Base-by-base conservation (phyloP, 2,888 invertebrate genomes). In the Diarsia rubi region DNA sequence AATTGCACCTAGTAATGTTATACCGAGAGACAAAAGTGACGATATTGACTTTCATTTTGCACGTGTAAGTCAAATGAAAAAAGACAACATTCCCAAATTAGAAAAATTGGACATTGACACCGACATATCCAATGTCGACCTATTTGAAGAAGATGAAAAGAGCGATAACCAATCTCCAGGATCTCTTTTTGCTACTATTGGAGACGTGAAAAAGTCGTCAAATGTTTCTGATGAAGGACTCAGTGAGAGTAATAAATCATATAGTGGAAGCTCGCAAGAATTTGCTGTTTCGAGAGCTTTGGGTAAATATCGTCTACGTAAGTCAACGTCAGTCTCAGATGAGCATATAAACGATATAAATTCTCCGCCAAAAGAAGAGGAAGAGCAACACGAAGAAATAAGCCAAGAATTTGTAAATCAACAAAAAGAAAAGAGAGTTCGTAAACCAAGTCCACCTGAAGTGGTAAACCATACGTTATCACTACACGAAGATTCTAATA, bases 211-310 rank as follows among this genome's bases (percentile, higher is more conserved):
- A 94, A 97, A 97, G 85, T 97, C 97, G 63, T 96, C 97, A 0
- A 96, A 95, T 44, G 95, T 97, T 47, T 97, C 97, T 37, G 98
- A 98, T 84, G 98, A 98, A 90, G 93, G 93, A 37, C 95, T 97
- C 31, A 97, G 95, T 83, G 97, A 97, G 81, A 97, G 95, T 66
- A 96, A 94, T 80, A 96, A 96, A 84, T 95, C 96, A 3, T 97
- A 97, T 74, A 97, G 97, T 78, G 97, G 97, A 31, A 97, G 98
- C 24, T 98, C 98, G 16, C 98, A 98, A 97, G 98, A 98, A 91
- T 98, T 98, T 93, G 98, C 98, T 0, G 98, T 98, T 0, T 98
- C 98, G 0, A 95, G 98, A 89, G 98, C 98, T 1, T 94, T 98
- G 42, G 98, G 98, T 42, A 98, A 98, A 93, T 98, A 98, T 90